Percentiles rank a stretch among this genome's conserved stretches.
phyloP scores from a whole-genome alignment of 1,140 invertebrate genomes.

The Oryctes rhinoceros region DNA sequence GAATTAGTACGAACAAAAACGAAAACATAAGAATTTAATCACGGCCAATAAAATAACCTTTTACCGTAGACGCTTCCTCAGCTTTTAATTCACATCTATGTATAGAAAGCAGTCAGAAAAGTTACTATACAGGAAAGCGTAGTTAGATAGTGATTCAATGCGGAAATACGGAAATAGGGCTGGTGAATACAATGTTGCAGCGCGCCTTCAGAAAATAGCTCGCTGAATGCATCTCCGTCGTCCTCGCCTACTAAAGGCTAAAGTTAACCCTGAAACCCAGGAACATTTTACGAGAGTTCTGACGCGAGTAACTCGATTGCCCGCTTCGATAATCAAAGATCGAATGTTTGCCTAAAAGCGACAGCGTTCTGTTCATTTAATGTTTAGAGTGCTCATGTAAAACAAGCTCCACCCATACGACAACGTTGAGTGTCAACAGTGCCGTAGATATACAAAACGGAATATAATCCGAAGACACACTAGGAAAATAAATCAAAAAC shows the following conservation, averaged over 20 bases:
- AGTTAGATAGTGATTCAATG: constrained; percentile 8
- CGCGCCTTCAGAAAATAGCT: constrained; percentile 4
- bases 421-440: background rate
- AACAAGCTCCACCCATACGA: constrained; percentile 13
- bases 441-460: background rate
- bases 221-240: constrained; percentile 6
- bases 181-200: constrained; percentile 25
- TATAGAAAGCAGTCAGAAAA: background rate
- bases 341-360: constrained; percentile 31
- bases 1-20: background rate
- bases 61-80: background rate
- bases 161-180: background rate
- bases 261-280: background rate
- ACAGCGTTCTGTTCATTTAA: constrained; percentile 32
- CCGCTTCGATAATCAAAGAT: constrained; percentile 38
- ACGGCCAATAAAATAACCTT: background rate
- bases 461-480: constrained; percentile 12
- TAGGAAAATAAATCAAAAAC: constrained; percentile 24
- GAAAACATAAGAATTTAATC: background rate
- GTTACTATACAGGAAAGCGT: background rate
- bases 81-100: background rate
- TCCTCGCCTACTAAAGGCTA: background rate
- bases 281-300: constrained; percentile 31
- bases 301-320: constrained; percentile 39
- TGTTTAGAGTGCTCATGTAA: constrained; percentile 34